These are phyloP conservation scores for Halictus quadricinctus DNA, from an alignment of 2,888 invertebrate genomes.

Conservation along the genomic window DNA sequence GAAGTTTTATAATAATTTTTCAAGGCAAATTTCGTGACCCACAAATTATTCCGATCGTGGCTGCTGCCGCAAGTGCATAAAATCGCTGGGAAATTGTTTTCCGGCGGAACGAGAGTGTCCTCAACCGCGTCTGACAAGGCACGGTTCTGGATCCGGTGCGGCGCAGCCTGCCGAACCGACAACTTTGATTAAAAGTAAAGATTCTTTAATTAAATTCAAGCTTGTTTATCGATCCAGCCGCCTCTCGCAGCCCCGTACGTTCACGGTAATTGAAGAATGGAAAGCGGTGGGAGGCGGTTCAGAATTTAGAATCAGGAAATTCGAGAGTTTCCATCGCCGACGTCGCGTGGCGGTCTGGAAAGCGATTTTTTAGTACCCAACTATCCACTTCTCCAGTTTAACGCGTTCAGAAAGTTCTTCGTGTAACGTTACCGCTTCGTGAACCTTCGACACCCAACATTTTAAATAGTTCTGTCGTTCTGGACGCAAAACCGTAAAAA, in stretches of 20 bases:
- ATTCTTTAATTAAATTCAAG: slow-evolving; percentile 32
- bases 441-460: no score
- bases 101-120: not conserved
- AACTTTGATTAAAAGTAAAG: slow-evolving; percentile 34
- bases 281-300: not conserved
- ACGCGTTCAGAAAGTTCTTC: no score
- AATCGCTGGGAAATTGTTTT: not conserved
- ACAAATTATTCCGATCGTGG: not conserved
- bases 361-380: not conserved
- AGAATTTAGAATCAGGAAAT: not conserved
- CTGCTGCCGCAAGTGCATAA: not conserved
- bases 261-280: not conserved
- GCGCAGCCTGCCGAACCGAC: slow-evolving; percentile 18
- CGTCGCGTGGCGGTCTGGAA: not conserved
- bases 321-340: not conserved
- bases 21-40: not conserved
- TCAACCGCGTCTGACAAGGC: slow-evolving; percentile 25
- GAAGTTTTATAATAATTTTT: not conserved
- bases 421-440: no score
- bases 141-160: slow-evolving; percentile 29
- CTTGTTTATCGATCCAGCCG: not conserved
- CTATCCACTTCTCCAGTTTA: not conserved
- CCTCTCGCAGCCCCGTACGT: not conserved
- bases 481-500: no score
- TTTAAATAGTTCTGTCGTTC: no score